A percentile compares a stretch with the other conserved stretches of the same genome.
These are phyloP conservation scores for Garrulus glandarius DNA, from an alignment of 2,797 vertebrate genomes.

Conservation along the genomic window DNA sequence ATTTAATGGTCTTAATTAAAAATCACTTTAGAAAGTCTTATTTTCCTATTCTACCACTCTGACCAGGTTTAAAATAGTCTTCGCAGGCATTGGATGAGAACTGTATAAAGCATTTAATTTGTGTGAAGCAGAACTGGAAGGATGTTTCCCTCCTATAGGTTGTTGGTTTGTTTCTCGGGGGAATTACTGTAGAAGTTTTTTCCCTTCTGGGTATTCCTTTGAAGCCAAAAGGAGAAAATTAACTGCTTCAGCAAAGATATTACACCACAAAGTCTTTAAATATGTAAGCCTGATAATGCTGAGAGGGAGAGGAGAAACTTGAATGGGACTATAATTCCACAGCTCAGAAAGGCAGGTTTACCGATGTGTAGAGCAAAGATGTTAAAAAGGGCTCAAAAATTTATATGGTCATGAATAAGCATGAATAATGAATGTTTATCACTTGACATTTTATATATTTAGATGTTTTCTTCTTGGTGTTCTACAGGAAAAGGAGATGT, in stretches of 20 bases:
- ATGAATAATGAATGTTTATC: background rate
- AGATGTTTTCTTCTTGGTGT: background rate
- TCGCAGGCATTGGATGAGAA: background rate
- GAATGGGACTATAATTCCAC: background rate
- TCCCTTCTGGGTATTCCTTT: background rate
- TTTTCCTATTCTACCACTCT: slow-evolving; percentile 15
- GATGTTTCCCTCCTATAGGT: background rate
- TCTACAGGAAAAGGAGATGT: background rate
- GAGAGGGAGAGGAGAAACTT: background rate
- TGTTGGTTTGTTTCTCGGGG: background rate
- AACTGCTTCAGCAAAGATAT: background rate
- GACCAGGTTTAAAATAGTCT: background rate
- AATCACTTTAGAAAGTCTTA: background rate
- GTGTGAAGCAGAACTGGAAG: background rate
- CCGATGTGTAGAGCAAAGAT: background rate
- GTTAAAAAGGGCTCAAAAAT: background rate
- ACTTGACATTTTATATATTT: background rate
- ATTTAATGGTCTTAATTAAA: background rate
- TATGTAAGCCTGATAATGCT: background rate
- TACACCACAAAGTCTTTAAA: background rate
- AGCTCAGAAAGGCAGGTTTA: background rate
- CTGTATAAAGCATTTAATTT: background rate
- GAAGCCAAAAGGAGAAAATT: background rate
- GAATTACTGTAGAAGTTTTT: background rate
- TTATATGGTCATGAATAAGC: background rate